phyloP scores from a whole-genome alignment of 2,113 vertebrate species.

The Cavia porcellus region DNA sequence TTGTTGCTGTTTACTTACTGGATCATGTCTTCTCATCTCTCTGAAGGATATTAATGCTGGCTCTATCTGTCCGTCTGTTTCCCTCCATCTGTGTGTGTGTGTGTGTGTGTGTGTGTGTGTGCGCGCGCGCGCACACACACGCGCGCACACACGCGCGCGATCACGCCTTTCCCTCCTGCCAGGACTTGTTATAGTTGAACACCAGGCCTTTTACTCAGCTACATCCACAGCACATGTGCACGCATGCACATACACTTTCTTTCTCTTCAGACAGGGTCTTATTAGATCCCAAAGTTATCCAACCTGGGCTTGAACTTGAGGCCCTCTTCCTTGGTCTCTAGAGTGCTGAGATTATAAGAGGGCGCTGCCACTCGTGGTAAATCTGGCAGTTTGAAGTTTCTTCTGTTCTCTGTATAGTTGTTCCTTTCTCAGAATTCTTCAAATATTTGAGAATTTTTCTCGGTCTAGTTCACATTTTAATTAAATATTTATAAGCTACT shows the following conservation, averaged over 20 bases:
- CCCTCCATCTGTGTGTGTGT: not conserved
- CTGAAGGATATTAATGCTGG: not conserved
- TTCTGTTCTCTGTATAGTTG: not conserved
- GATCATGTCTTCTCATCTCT: not conserved
- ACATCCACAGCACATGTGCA: not conserved
- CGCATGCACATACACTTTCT: not conserved
- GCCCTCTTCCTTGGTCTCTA: not conserved
- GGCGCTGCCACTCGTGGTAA: not conserved
- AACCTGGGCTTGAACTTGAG: not conserved
- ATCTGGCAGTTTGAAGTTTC: not conserved
- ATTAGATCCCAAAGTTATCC: not conserved
- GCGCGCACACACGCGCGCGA: too few relatives aligned
- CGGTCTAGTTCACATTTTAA: not conserved
- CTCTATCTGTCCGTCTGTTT: not conserved
- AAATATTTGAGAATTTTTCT: not conserved
- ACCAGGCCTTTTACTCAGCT: not conserved
- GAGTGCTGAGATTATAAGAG: not conserved
- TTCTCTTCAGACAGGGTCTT: not conserved
- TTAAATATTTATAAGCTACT: not conserved
- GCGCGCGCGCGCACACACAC: too few relatives aligned
- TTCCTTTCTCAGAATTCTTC: not conserved
- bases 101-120: not conserved
- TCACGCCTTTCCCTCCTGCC: not conserved
- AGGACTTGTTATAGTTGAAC: not conserved
- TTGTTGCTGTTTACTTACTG: not conserved